Base-by-base conservation (phyloP, 2,113 vertebrate genomes). In the Tenebrosternarchus preto region DNA sequence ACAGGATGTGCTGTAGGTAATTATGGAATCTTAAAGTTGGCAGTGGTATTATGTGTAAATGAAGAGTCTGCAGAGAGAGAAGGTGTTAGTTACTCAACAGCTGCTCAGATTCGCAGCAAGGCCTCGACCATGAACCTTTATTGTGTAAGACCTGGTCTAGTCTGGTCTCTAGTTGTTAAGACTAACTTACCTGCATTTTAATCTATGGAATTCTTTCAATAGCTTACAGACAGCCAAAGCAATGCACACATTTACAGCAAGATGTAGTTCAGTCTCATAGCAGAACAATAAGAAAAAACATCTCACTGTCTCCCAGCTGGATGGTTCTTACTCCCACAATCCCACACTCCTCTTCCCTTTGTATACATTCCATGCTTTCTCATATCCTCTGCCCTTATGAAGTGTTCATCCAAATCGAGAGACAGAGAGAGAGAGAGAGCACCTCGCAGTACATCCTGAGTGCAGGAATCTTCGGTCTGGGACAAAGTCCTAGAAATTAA, bases 321-420 rank as follows among this genome's bases (percentile, higher is more conserved):
- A 68, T 8, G 24, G 19, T 55, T 6, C 59, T 33, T 39, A 39
- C 57, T 29, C 29, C 24, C 33, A 5, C 43, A 76, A 53, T 55
- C 57, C 77, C 27, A 66, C 81, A 15, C 8, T 17, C n/a, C 68
- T 20, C 22, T 36, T 39, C 53, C 29, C 31, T 46, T 36, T 50
- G 56, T 64, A 36, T 53, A 57, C 60, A 27, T 60, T 68, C 70
- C 66, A 78, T 64, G 72, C 72, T 81, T 81, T 86, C 64, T 86
- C 82, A 83, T 83, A 78, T 86, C 76, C 82, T 80, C 72, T 43
- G 79, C 80, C 76, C 76, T 85, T 85, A 81, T 83, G 82, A 77
- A 79, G 80, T 57, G 73, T 63, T 1, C 27, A 80, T 75, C 82
- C 80, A 86, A 79, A 77, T 70, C 85, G 77, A 77, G 17, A n/a